Conservation (phyloP, 2,113 vertebrate species). For the Leucopternis melanops region DNA sequence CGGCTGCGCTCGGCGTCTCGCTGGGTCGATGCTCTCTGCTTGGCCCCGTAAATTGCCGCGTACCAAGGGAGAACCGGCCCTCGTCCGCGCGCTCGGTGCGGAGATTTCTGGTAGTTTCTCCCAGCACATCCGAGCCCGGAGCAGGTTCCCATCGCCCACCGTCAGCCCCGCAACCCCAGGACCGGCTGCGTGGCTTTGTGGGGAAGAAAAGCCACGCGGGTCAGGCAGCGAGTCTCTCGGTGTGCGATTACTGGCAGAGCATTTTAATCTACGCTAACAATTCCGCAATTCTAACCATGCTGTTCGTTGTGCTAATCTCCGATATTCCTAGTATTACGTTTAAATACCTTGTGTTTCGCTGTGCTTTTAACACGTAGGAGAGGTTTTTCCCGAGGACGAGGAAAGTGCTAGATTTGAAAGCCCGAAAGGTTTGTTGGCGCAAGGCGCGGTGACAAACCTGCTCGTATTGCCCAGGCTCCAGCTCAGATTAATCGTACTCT, state of each 20-base stretch:
- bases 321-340: background rate
- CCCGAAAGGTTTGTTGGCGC: background rate
- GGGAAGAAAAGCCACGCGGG: background rate
- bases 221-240: background rate
- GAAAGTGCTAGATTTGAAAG: background rate
- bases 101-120: background rate
- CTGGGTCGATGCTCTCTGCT: background rate
- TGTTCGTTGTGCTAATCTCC: background rate
- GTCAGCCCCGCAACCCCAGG: accelerated
- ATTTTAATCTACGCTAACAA: background rate
- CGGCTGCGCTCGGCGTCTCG: background rate
- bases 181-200: background rate
- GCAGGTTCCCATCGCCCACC: accelerated
- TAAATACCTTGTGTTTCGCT: background rate
- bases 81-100: too few relatives aligned
- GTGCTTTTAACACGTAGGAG: background rate
- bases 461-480: background rate
- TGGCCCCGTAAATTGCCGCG: background rate
- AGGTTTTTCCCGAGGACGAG: background rate
- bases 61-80: background rate
- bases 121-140: background rate
- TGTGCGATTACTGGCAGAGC: background rate
- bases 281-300: background rate
- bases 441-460: background rate
- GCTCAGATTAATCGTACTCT: background rate